phyloP scores from a whole-genome alignment of 2,113 vertebrate species.

The Scalopus aquaticus region DNA sequence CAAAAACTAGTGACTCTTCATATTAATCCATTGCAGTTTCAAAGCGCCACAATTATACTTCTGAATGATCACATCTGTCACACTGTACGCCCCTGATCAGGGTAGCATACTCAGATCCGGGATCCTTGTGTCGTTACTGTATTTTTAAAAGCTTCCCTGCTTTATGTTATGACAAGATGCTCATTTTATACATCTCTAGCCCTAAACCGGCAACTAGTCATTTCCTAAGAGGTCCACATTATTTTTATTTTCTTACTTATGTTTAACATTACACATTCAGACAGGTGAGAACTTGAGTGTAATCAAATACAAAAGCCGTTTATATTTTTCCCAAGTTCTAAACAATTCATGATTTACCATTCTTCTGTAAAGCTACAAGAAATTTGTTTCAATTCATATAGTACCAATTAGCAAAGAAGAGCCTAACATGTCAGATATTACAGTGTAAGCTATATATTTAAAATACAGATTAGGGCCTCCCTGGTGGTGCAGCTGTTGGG shows the following conservation, averaged over 20 bases:
- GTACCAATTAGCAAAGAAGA: neutral
- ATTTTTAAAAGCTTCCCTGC: neutral
- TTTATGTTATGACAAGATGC: neutral
- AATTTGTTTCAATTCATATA: neutral
- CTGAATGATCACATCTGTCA: neutral
- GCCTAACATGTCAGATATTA: neutral
- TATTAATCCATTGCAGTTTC: neutral
- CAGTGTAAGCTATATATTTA: neutral
- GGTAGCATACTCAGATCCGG: neutral
- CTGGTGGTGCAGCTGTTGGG: too few species aligned
- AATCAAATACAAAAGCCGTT: constrained; percentile 9
- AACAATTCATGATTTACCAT: constrained; percentile 15
- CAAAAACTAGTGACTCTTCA: neutral
- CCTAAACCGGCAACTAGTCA: neutral
- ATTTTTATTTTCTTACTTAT: neutral
- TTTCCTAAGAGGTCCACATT: neutral
- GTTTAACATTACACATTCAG: neutral
- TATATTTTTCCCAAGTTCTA: neutral
- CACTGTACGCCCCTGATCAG: neutral
- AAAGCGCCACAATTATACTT: neutral
- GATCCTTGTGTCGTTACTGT: neutral
- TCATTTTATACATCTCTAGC: neutral
- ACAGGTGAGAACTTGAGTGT: neutral
- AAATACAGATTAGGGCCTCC: neutral
- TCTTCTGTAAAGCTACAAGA: neutral